phyloP scores from a whole-genome alignment of 1,140 invertebrate species.

The Conus betulinus region DNA sequence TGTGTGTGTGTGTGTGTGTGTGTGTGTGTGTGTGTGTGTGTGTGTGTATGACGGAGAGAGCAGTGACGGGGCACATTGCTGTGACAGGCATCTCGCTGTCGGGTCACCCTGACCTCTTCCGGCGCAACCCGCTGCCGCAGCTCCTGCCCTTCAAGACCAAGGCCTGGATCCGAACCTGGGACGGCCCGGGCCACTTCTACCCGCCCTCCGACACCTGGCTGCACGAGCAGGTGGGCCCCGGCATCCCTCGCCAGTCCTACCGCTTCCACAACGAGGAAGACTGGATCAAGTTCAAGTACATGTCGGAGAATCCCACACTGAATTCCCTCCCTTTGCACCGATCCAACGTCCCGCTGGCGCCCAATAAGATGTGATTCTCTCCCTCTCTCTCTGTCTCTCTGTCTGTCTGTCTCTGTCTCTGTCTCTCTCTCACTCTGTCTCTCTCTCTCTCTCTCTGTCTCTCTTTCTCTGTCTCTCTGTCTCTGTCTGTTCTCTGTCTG shows the following conservation, averaged over 20 bases:
- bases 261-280: conserved; percentile 71
- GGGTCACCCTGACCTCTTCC: conserved; percentile 55
- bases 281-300: conserved; percentile 69
- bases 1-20: not conserved
- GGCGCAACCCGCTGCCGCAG: conserved; percentile 59
- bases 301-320: conserved; percentile 57
- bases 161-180: conserved; percentile 63
- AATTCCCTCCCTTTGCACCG: not conserved
- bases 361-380: not conserved
- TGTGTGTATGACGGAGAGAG: not conserved
- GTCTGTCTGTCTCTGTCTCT: not conserved
- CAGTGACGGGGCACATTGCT: no score
- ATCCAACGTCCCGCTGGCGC: not conserved
- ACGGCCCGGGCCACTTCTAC: conserved; percentile 63
- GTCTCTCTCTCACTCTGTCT: no score
- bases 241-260: conserved; percentile 58
- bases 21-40: not conserved
- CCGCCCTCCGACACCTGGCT: conserved; percentile 64
- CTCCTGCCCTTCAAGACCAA: conserved; percentile 58
- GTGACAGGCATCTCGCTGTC: conserved; percentile 61
- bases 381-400: not conserved
- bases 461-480: no score
- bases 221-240: conserved; percentile 65
- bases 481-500: no score
- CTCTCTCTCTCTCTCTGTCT: no score